Evolutionary conservation across 2,113 vertebrate species (phyloP).

Genomic region (Acinonyx jubatus): DNA sequence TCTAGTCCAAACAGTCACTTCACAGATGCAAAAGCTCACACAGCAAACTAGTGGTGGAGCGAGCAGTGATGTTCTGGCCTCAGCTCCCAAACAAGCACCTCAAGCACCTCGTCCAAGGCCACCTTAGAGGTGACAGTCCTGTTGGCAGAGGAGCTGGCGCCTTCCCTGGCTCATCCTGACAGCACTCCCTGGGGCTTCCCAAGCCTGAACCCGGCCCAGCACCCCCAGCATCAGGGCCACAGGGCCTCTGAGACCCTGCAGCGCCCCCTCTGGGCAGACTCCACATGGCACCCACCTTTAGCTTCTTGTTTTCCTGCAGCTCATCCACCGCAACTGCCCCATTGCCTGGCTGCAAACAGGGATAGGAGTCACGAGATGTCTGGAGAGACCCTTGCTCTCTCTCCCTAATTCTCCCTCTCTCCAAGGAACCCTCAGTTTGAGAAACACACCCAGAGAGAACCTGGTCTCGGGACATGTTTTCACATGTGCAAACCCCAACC

Average conservation of each 20-base stretch:
- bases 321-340: conserved; percentile 79
- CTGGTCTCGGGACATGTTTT: neutral
- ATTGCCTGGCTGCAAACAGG: conserved; percentile 84
- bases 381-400: neutral
- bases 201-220: neutral
- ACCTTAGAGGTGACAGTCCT: neutral
- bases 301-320: conserved; percentile 85
- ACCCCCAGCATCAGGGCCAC: neutral
- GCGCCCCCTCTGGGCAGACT: neutral
- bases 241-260: neutral
- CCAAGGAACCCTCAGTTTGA: neutral
- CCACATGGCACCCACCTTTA: conserved; percentile 88
- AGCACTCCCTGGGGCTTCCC: neutral
- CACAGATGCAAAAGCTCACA: neutral
- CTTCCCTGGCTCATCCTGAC: neutral
- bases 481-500: neutral
- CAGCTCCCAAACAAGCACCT: neutral
- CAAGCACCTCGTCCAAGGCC: neutral
- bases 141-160: neutral
- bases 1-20: neutral
- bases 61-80: neutral
- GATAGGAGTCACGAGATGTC: conserved; percentile 38
- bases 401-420: neutral
- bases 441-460: neutral
- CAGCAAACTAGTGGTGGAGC: neutral